A percentile compares a stretch with the other conserved stretches of the same genome.
phyloP scores from a whole-genome alignment of 2,113 vertebrate species.

The Phrynocephalus versicolor region DNA sequence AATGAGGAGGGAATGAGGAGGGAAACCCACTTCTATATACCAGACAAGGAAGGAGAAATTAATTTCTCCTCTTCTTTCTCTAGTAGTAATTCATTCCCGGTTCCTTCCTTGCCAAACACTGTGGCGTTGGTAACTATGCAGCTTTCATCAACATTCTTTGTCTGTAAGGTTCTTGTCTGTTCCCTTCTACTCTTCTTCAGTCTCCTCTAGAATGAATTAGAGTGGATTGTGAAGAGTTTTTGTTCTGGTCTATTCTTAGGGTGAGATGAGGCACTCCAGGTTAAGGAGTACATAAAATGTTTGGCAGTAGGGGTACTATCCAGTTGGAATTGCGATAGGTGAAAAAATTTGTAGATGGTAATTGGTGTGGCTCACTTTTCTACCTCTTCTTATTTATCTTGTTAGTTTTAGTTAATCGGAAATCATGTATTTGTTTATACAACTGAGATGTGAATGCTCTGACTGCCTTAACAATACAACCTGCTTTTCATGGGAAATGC shows the following conservation, averaged over 20 bases:
- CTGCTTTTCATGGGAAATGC: background rate
- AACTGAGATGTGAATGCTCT: background rate
- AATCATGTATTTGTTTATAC: background rate
- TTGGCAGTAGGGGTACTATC: background rate
- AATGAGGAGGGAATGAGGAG: background rate
- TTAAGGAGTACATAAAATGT: background rate
- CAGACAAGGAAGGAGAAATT: background rate
- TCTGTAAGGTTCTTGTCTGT: background rate
- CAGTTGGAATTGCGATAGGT: background rate
- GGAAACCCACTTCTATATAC: background rate
- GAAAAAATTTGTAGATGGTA: background rate
- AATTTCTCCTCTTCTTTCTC: background rate
- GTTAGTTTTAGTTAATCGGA: too few relatives aligned
- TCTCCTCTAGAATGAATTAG: background rate
- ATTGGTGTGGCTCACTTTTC: background rate
- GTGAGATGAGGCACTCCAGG: background rate
- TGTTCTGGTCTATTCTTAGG: background rate
- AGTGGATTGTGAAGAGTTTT: background rate
- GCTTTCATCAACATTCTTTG: background rate
- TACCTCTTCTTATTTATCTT: background rate
- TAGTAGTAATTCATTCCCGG: background rate
- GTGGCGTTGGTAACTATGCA: background rate
- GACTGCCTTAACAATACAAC: background rate
- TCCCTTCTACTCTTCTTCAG: background rate
- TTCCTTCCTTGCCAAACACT: background rate